A percentile compares a stretch with the other conserved stretches of the same genome.
phyloP scores from a whole-genome alignment of 2,888 invertebrate genomes.

The Athrips mouffetella region DNA sequence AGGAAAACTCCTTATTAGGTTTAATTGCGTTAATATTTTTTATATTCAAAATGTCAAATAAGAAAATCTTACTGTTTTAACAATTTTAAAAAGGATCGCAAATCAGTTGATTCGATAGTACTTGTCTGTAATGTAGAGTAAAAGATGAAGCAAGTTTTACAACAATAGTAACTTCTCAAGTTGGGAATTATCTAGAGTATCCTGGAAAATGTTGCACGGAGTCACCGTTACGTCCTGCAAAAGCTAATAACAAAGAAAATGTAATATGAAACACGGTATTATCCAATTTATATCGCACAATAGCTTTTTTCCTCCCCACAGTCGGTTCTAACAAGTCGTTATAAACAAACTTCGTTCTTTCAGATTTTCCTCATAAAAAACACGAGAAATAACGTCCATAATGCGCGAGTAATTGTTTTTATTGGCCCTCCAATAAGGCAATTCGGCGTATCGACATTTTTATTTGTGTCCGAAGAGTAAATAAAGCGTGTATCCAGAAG shows the following conservation, averaged over 20 bases:
- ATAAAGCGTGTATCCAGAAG: constrained; percentile 16
- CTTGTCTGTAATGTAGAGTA: no score
- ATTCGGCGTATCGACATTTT: constrained; percentile 13
- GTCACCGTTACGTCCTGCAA: not conserved
- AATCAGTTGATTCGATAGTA: no score
- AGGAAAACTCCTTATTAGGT: no score
- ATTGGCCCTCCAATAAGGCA: constrained; percentile 9
- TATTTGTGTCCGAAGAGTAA: constrained; percentile 15
- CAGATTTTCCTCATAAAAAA: constrained; percentile 9
- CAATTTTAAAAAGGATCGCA: no score
- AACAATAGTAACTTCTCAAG: not conserved
- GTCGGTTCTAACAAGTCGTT: constrained; percentile 9
- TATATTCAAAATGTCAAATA: no score
- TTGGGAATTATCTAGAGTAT: not conserved
- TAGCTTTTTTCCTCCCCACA: not conserved
- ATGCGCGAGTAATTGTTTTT: constrained; percentile 15
- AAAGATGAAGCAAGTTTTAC: not conserved
- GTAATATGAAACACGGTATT: constrained; percentile 8
- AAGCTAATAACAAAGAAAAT: constrained; percentile 11
- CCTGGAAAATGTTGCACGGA: not conserved
- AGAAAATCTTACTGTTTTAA: no score
- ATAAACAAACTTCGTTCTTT: constrained; percentile 9
- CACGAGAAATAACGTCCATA: constrained; percentile 7
- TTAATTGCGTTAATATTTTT: no score
- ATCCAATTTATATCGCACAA: constrained; percentile 12